phyloP scores from a whole-genome alignment of 1,140 invertebrate species.

The Grapholita molesta region DNA sequence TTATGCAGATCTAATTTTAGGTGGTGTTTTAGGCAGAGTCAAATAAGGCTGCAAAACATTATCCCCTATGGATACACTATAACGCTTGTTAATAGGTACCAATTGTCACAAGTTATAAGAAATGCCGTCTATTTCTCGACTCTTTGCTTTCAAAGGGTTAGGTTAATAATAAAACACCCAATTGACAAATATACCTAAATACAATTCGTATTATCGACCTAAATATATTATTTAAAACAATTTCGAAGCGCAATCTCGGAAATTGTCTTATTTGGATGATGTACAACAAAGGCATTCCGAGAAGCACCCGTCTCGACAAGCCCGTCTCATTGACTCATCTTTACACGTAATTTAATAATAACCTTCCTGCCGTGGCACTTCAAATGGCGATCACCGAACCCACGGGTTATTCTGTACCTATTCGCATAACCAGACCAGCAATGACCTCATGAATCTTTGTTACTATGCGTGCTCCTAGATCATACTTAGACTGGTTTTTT shows the following conservation, averaged over 20 bases:
- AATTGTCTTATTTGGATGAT: constrained; percentile 68
- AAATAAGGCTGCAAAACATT: too few species aligned
- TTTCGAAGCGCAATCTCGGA: constrained; percentile 33
- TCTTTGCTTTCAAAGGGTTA: neutral
- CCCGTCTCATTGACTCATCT: constrained; percentile 65
- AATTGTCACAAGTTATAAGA: neutral
- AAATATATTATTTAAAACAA: neutral
- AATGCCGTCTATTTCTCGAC: neutral
- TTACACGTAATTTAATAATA: constrained; percentile 65
- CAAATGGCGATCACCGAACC: neutral
- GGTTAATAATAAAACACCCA: neutral
- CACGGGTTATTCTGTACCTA: neutral
- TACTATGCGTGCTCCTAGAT: neutral
- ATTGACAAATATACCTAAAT: neutral
- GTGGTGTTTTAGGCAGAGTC: too few species aligned
- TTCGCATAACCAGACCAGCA: neutral
- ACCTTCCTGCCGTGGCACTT: constrained; percentile 22
- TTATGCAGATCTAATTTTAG: neutral
- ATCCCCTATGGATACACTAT: too few species aligned
- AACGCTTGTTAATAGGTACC: too few species aligned
- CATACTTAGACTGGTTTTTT: neutral
- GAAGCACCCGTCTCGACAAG: constrained; percentile 54
- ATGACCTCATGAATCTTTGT: neutral
- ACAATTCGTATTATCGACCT: too few species aligned
- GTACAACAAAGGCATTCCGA: constrained; percentile 69